These are phyloP conservation scores for Synergus itoensis DNA, from an alignment of 2,888 invertebrate species.

Conservation along the genomic window DNA sequence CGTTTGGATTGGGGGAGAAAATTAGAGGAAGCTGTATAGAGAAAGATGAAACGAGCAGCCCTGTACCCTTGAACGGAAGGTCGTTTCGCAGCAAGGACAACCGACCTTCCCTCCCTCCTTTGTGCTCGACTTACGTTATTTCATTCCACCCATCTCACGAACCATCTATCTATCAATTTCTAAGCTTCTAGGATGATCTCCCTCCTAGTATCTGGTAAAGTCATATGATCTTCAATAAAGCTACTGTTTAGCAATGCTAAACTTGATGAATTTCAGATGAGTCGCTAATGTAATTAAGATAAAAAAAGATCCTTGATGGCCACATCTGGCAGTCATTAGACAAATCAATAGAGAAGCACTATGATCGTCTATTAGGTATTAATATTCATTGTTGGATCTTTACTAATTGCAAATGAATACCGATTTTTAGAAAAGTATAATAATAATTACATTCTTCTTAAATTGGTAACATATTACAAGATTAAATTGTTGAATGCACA, in stretches of 20 bases:
- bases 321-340: conserved; percentile 23
- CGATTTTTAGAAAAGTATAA: no score
- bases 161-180: conserved; percentile 64
- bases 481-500: neutral
- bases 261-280: neutral
- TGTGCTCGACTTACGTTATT: conserved; percentile 64
- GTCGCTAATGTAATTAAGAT: conserved; percentile 3
- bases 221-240: conserved; percentile 24
- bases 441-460: neutral
- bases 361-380: no score
- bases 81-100: conserved; percentile 64
- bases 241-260: conserved; percentile 4
- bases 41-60: conserved; percentile 63
- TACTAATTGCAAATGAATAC: no score
- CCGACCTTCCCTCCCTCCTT: conserved; percentile 66
- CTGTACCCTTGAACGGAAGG: conserved; percentile 76
- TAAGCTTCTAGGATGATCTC: conserved; percentile 42
- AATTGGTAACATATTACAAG: neutral
- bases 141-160: conserved; percentile 56
- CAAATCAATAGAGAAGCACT: conserved; percentile 16
- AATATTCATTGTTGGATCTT: no score
- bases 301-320: conserved; percentile 6
- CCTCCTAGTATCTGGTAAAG: conserved; percentile 19
- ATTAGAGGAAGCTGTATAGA: conserved; percentile 39
- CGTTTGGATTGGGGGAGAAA: conserved; percentile 43